Evolutionary conservation across 2,888 invertebrate genomes (phyloP), one percentile per base, ranked within the genome.

Genomic region (Drosophila gaucha): DNA sequence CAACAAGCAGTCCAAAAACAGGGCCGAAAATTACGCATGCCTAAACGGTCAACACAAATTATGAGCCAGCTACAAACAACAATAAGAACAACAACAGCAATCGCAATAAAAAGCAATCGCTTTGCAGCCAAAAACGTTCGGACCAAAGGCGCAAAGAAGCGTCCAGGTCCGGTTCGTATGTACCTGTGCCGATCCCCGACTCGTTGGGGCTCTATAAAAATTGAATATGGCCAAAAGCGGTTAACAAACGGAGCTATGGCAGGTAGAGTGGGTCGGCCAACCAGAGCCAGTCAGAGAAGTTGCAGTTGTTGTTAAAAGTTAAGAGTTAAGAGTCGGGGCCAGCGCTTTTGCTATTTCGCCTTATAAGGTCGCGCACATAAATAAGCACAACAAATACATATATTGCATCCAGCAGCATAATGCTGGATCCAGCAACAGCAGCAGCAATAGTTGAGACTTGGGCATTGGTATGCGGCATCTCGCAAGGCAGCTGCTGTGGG

Each of bases 301-400:
- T 33, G 54, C 16, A 55, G 50, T 54, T 52, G 46, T 58, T 28
- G 38, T 8, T 31, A n/a, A n/a, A n/a, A n/a, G n/a, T n/a, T n/a
- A n/a, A n/a, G n/a, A n/a, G 70, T 16, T 26, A 9, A 16, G 38
- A 50, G 44, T 60, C 46, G 26, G 39, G 50, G 59, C 66, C 52
- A 52, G 79, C 71, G 75, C 72, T 86, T 78, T 83, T 54, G 86
- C 82, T 80, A 83, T 80, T 84, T 67, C 66, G 74, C 86, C 86
- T 80, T 86, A 86, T 86, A 86, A 86, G 86, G 86, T 80, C 77
- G 86, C 70, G 80, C 74, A 86, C 88, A 86, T 86, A 86, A 86
- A 86, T 88, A 86, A 86, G 80, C 76, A 62, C 78, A 50, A 59
- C 68, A 67, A 80, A 86, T 78, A 86, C 71, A 86, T 80, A 78